Conservation (phyloP, 2,888 invertebrate genomes). For the Gibbula magus region DNA sequence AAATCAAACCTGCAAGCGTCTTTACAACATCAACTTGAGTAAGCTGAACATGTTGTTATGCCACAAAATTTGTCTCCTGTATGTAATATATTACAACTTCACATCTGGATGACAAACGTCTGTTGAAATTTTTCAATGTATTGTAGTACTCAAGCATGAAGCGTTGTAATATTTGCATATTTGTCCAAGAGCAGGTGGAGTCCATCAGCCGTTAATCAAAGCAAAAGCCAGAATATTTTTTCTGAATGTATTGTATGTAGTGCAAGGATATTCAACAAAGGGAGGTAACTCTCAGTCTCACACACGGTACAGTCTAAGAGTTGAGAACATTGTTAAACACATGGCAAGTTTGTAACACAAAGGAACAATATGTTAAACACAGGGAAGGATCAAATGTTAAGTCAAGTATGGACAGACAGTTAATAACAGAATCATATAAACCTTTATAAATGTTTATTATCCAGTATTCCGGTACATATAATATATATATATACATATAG, state of each 20-base stretch:
- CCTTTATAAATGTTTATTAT: neutral
- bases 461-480: neutral
- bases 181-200: neutral
- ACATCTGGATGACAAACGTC: no score
- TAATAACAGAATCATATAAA: slow-evolving; percentile 9
- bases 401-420: neutral
- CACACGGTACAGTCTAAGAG: neutral
- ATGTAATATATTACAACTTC: no score
- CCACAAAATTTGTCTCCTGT: no score
- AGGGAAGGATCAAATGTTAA: neutral
- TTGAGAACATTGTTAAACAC: neutral
- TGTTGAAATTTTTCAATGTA: no score
- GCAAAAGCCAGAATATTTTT: neutral
- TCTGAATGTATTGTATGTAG: neutral
- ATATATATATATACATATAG: neutral
- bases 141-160: neutral
- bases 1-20: no score
- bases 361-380: neutral
- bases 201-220: neutral
- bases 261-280: neutral
- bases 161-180: neutral
- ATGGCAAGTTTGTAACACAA: neutral
- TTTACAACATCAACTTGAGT: no score
- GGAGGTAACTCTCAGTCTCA: neutral
- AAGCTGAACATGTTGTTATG: neutral